A percentile compares a stretch with the other conserved stretches of the same genome.
Conservation (phyloP, 2,888 invertebrate genomes). For the Heliconius sara region DNA sequence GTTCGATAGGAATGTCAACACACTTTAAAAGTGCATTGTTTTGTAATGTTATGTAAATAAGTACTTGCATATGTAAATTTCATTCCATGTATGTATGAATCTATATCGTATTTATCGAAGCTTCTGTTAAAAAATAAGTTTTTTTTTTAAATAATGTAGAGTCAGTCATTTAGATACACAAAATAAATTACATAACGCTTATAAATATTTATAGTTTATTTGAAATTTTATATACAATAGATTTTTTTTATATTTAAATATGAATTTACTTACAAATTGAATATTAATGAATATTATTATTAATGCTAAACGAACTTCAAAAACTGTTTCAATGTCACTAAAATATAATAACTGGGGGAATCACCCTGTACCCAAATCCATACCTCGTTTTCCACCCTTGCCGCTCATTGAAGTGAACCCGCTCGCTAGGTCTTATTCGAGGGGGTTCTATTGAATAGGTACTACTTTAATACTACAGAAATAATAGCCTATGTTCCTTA, state of each 20-base stretch:
- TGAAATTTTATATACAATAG: neutral
- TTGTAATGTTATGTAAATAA: constrained; percentile 11
- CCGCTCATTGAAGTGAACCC: constrained; percentile 26
- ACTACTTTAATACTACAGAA: neutral
- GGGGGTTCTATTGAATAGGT: constrained; percentile 7
- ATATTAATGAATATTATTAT: neutral
- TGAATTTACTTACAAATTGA: too few relatives aligned
- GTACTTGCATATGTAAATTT: neutral
- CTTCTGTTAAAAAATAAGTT: neutral
- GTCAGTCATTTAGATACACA: neutral
- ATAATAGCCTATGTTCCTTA: too few relatives aligned
- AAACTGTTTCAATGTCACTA: constrained; percentile 8
- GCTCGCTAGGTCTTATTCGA: constrained; percentile 6
- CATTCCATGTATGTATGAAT: neutral
- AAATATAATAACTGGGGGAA: neutral
- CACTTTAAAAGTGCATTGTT: constrained; percentile 27
- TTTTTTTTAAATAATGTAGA: neutral
- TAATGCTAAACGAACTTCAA: neutral
- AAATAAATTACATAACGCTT: neutral
- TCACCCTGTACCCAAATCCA: constrained; percentile 24
- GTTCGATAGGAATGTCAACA: constrained; percentile 30
- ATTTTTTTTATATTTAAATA: too few relatives aligned
- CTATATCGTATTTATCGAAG: too few relatives aligned
- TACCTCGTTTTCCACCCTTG: constrained; percentile 31
- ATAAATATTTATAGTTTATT: neutral